Evolutionary conservation across 2,113 vertebrate genomes (phyloP), one percentile per base, ranked within the genome.

Genomic region (Neolamprologus sp.): DNA sequence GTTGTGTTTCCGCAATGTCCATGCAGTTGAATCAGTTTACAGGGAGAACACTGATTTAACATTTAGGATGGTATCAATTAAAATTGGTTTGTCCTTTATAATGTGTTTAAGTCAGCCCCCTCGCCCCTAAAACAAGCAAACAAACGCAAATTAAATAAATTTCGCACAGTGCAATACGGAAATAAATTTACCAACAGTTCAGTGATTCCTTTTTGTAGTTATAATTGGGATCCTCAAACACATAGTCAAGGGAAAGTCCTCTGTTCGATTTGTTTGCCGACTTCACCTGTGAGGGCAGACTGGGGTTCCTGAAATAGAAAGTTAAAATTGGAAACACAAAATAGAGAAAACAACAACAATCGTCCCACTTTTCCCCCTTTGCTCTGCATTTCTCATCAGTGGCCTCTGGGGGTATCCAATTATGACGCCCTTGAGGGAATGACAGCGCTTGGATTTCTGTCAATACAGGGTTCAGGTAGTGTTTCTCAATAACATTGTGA

Each of bases 401-500:
- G 79, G 81, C 92, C 91, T 89, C 84, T 7, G 82, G 89, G 87
- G 92, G 94, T 90, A 93, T 94, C 94, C 93, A 94, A 94, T 96
- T 94, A 95, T 96, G 94, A 94, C 88, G 87, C 89, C 95, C 92
- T 94, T 95, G 91, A 94, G 91, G 91, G 93, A 94, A 89, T 87
- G 91, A 89, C 93, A 47, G 91, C 40, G 91, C 95, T 96, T 93
- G 89, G 94, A 90, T 96, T 96, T 95, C 95, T 95, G 94, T 96
- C 96, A 95, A 94, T 95, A 94, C 91, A 85, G 91, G 85, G 85
- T 94, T 91, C 92, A 95, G 96, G 96, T 95, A 95, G 91, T 95
- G 93, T 95, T 96, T 96, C 93, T 93, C 93, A 92, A 93, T 94
- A 95, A 95, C 94, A 94, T 60, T 85, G 85, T 96, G 94, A 95